Evolutionary conservation across 1,140 invertebrate species (phyloP).

Genomic region (Hyposmocoma kahamanoa): DNA sequence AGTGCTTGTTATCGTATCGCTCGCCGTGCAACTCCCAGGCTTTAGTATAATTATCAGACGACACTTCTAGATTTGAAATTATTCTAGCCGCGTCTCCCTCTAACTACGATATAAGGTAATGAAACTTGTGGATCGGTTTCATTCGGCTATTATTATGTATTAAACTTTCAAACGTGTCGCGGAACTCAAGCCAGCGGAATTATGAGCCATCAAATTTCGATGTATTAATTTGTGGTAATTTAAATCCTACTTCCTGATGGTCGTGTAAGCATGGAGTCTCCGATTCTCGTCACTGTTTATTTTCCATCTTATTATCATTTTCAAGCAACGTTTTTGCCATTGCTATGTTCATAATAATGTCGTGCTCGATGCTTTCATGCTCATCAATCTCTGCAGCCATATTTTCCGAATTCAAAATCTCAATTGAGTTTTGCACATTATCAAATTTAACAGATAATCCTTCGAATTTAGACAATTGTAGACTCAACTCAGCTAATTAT

Average conservation of each 20-base stretch:
- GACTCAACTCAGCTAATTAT: no score
- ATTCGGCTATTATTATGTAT: no score
- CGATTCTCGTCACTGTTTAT: no score
- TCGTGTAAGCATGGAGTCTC: no score
- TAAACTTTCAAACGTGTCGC: no score
- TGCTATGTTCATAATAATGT: conserved; percentile 22
- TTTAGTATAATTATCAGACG: background rate
- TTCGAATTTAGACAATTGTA: no score
- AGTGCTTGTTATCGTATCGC: background rate
- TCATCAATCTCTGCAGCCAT: conserved; percentile 19
- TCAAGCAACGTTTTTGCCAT: conserved; percentile 16
- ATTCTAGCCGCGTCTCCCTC: background rate
- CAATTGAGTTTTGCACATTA: conserved; percentile 21
- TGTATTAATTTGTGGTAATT: no score
- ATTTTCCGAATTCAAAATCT: conserved; percentile 14
- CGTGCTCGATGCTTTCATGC: conserved; percentile 17
- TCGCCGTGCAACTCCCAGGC: background rate
- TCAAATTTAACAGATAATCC: no score
- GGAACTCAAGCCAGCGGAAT: no score
- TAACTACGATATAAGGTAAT: background rate
- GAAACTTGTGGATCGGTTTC: background rate
- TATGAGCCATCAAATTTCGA: no score
- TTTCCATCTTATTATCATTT: no score
- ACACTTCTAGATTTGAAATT: background rate
- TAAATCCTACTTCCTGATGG: no score